Conservation (phyloP, 2,888 invertebrate genomes). For the Coleophora deauratella region DNA sequence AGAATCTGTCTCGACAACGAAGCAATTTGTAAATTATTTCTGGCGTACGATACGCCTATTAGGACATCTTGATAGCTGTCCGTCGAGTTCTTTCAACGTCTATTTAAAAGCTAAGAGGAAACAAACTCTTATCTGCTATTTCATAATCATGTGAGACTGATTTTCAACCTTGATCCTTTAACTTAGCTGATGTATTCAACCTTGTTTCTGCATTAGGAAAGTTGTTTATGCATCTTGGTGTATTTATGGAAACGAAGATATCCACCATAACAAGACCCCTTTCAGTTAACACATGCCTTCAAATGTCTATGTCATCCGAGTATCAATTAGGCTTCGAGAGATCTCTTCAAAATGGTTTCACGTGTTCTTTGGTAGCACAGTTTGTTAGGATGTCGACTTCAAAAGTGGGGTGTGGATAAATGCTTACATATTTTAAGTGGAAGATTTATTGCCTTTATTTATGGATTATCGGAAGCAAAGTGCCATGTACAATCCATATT, state of each 20-base stretch:
- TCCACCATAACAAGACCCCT: constrained; percentile 34
- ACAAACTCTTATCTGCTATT: constrained; percentile 8
- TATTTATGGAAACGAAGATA: constrained; percentile 49
- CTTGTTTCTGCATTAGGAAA: constrained; percentile 16
- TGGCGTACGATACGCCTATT: constrained; percentile 65
- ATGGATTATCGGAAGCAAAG: constrained; percentile 52
- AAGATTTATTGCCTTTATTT: constrained; percentile 52
- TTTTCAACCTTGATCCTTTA: constrained; percentile 24
- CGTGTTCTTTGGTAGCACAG: constrained; percentile 22
- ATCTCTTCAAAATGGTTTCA: constrained; percentile 25
- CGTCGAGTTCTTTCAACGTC: constrained; percentile 70
- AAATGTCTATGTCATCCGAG: constrained; percentile 5
- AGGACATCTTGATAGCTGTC: constrained; percentile 68
- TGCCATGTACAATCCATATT: constrained; percentile 51
- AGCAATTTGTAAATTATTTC: constrained; percentile 69
- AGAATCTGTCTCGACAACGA: constrained; percentile 26
- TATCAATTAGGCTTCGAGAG: constrained; percentile 12
- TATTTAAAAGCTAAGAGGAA: constrained; percentile 62
- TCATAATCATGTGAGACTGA: constrained; percentile 14
- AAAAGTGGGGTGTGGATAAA: constrained; percentile 42
- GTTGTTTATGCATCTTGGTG: constrained; percentile 33
- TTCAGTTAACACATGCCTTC: constrained; percentile 10
- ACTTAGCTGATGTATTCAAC: constrained; percentile 14
- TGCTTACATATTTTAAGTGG: constrained; percentile 59
- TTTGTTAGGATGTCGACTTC: constrained; percentile 50